A percentile compares a stretch with the other conserved stretches of the same genome.
Evolutionary conservation across 2,797 vertebrate genomes (phyloP).

Genomic region (Pangasius mekongensis): DNA sequence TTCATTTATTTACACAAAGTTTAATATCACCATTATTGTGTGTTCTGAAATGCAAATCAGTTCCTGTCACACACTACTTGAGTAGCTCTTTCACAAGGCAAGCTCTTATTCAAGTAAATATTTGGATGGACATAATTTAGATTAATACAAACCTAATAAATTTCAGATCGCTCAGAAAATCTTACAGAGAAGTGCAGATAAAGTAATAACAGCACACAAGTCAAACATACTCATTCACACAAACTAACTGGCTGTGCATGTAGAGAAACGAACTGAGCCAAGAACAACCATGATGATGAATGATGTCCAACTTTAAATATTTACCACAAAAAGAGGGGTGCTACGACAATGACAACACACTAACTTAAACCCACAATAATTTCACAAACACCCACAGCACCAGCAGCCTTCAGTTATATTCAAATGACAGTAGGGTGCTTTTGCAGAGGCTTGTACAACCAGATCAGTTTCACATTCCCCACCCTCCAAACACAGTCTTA

Average conservation of each 20-base stretch:
- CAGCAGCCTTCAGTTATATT: constrained; percentile 41
- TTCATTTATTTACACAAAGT: background rate
- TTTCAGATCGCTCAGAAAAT: background rate
- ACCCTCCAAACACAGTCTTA: constrained; percentile 48
- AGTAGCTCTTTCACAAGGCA: too few relatives aligned
- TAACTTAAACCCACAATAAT: background rate
- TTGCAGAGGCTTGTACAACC: constrained; percentile 57
- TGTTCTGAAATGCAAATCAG: background rate
- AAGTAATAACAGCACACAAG: background rate
- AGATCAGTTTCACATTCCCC: constrained; percentile 67
- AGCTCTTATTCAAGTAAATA: background rate
- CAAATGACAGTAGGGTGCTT: constrained; percentile 48
- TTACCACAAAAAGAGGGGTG: too few relatives aligned
- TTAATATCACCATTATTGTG: too few relatives aligned
- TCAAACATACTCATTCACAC: background rate
- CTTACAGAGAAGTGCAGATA: background rate
- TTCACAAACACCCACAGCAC: background rate
- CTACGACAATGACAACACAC: too few relatives aligned
- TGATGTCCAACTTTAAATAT: background rate
- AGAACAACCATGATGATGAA: background rate
- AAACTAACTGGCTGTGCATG: background rate
- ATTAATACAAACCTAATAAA: background rate
- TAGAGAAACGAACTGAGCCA: background rate
- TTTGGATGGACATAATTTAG: background rate
- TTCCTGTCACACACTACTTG: background rate